phyloP scores from a whole-genome alignment of 1,140 invertebrate species.

The Hormaphis cornu region DNA sequence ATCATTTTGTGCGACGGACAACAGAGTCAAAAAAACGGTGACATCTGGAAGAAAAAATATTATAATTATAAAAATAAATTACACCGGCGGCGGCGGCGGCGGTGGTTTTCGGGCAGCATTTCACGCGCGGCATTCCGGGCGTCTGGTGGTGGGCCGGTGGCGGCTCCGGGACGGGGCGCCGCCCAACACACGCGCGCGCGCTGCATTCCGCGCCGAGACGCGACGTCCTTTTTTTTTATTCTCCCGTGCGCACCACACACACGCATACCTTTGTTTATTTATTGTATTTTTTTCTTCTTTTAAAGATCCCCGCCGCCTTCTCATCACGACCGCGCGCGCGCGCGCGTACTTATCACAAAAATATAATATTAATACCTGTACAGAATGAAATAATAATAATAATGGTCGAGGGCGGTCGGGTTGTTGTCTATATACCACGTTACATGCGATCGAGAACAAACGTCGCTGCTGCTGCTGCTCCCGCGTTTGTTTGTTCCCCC shows the following conservation, averaged over 20 bases:
- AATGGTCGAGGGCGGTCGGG: neutral
- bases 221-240: neutral
- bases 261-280: constrained; percentile 7
- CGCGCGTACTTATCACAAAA: neutral
- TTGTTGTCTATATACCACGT: neutral
- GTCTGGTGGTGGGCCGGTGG: neutral
- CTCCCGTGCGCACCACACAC: no score
- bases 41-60: neutral
- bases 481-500: neutral
- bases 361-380: neutral
- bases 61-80: neutral
- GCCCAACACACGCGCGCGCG: constrained; percentile 28
- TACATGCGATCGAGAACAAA: neutral
- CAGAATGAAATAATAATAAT: neutral
- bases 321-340: neutral
- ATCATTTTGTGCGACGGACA: no score
- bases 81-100: neutral
- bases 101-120: constrained; percentile 13
- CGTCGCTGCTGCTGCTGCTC: neutral
- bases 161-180: constrained; percentile 18
- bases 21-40: no score
- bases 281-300: constrained; percentile 1
- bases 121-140: constrained; percentile 22
- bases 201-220: constrained; percentile 18
- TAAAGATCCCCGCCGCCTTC: neutral